phyloP scores from a whole-genome alignment of 2,888 invertebrate genomes.

The Phania funesta region DNA sequence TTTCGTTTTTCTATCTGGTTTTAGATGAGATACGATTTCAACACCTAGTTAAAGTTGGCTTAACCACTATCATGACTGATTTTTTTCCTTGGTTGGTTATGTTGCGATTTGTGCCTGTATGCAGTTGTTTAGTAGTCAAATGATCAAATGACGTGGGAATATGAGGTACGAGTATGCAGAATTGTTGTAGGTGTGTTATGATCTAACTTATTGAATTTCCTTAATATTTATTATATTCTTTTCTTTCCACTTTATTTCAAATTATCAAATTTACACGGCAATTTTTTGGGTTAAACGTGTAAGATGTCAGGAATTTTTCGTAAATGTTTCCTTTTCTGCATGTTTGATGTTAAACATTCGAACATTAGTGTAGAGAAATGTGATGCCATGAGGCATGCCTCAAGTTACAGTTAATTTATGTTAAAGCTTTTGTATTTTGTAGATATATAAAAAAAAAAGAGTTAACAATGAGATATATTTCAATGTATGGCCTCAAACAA shows the following conservation, averaged over 20 bases:
- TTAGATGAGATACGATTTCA: conserved; percentile 66
- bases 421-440: background rate
- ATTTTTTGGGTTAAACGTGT: conserved; percentile 48
- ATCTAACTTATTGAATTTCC: conserved; percentile 70
- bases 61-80: conserved; percentile 69
- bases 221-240: conserved; percentile 23
- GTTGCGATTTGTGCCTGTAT: conserved; percentile 66
- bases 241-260: conserved; percentile 41
- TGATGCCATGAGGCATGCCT: conserved; percentile 52
- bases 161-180: conserved; percentile 69
- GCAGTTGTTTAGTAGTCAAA: conserved; percentile 54
- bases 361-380: conserved; percentile 18
- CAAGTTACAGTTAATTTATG: conserved; percentile 51
- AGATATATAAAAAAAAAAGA: conserved; percentile 6
- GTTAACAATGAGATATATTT: background rate
- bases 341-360: conserved; percentile 22
- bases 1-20: conserved; percentile 56
- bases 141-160: conserved; percentile 75
- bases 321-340: conserved; percentile 19
- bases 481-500: background rate
- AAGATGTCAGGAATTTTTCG: conserved; percentile 45
- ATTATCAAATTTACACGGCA: conserved; percentile 63
- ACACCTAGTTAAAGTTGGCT: conserved; percentile 61
- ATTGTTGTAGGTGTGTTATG: conserved; percentile 72
- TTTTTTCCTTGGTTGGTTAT: conserved; percentile 62